These are phyloP conservation scores for Frieseomelitta varia DNA, from an alignment of 1,140 invertebrate genomes.

Conservation along the genomic window DNA sequence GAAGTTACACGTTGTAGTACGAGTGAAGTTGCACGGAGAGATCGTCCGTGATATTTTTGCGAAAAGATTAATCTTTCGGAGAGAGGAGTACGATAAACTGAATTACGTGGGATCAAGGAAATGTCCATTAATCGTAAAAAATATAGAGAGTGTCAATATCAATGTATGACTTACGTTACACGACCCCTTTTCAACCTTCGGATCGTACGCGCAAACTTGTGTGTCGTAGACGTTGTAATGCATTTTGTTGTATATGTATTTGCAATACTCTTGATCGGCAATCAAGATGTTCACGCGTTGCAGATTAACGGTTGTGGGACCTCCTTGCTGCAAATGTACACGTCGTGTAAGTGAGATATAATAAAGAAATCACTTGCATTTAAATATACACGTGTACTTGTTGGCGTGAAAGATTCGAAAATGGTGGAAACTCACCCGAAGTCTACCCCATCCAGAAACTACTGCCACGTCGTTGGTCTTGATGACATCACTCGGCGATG, in stretches of 20 bases:
- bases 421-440: slow-evolving; percentile 36
- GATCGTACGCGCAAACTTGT: slow-evolving; percentile 62
- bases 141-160: background rate
- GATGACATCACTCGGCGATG: background rate
- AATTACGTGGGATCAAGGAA: no score
- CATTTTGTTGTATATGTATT: background rate
- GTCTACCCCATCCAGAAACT: slow-evolving; percentile 66
- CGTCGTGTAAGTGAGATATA: no score
- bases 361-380: no score
- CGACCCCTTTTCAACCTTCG: slow-evolving; percentile 44
- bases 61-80: background rate
- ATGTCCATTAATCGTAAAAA: background rate
- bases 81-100: background rate
- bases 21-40: no score
- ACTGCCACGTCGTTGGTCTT: slow-evolving; percentile 26
- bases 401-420: no score
- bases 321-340: slow-evolving; percentile 53
- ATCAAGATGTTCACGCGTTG: slow-evolving; percentile 58
- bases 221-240: slow-evolving; percentile 28
- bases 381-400: background rate
- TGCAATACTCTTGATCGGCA: slow-evolving; percentile 50
- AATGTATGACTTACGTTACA: slow-evolving; percentile 56
- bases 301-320: slow-evolving; percentile 37
- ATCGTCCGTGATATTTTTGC: background rate
- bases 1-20: no score